These are phyloP conservation scores for Bombus sylvicola DNA, from an alignment of 1,140 invertebrate genomes.

Conservation along the genomic window DNA sequence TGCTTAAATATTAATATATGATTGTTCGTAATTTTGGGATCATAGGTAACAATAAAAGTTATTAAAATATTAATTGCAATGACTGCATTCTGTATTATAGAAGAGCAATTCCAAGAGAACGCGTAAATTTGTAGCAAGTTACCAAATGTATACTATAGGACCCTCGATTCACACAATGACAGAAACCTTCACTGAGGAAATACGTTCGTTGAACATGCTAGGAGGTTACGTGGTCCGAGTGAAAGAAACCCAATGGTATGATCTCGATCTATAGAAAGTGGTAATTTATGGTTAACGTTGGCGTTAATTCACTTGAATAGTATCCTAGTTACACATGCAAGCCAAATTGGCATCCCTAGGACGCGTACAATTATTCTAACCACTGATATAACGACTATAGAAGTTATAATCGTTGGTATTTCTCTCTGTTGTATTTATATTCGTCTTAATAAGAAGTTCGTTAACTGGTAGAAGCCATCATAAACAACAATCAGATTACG, in stretches of 20 bases:
- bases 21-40: no score
- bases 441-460: not conserved
- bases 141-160: not conserved
- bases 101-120: not conserved
- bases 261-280: not conserved
- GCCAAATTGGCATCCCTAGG: not conserved
- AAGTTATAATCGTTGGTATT: not conserved
- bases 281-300: not conserved
- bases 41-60: no score
- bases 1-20: no score
- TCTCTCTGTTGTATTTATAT: no score
- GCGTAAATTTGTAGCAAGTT: not conserved
- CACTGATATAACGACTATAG: constrained; percentile 1
- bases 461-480: not conserved
- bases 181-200: not conserved
- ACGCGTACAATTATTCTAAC: not conserved
- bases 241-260: not conserved
- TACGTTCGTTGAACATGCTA: constrained; percentile 40
- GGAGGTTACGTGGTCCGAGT: not conserved
- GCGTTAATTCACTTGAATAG: not conserved
- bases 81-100: not conserved
- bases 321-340: not conserved
- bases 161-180: not conserved
- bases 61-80: not conserved
- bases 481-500: not conserved